phyloP scores from a whole-genome alignment of 2,797 vertebrate genomes.

The Hydrophis major region DNA sequence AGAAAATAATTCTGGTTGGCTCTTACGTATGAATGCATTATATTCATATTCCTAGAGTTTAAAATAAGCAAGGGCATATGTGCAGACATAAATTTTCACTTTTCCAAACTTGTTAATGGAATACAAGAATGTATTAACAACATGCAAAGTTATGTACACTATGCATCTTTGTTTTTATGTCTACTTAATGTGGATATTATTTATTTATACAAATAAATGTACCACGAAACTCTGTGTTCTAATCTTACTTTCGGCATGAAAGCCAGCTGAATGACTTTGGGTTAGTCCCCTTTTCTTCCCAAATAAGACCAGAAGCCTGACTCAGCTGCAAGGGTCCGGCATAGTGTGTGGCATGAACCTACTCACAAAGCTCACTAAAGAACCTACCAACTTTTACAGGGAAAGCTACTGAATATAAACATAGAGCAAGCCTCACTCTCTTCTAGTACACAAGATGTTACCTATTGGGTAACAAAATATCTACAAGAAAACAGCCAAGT shows the following conservation, averaged over 20 bases:
- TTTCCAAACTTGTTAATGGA: not conserved
- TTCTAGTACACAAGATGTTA: not conserved
- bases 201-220: not conserved
- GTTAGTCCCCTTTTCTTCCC: not conserved
- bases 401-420: not conserved
- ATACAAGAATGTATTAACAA: not conserved
- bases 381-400: not conserved
- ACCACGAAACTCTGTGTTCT: not conserved
- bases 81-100: not conserved
- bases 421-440: not conserved
- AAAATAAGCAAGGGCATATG: not conserved
- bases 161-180: not conserved
- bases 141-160: not conserved
- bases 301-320: not conserved
- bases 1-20: not conserved
- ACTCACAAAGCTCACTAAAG: not conserved
- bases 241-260: not conserved
- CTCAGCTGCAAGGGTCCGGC: not conserved
- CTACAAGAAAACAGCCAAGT: not conserved
- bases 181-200: not conserved
- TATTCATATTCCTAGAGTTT: not conserved
- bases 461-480: not conserved
- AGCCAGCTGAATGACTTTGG: not conserved
- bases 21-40: not conserved
- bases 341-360: not conserved